phyloP scores from a whole-genome alignment of 2,113 vertebrate species.

The Boleophthalmus pectinirostris region DNA sequence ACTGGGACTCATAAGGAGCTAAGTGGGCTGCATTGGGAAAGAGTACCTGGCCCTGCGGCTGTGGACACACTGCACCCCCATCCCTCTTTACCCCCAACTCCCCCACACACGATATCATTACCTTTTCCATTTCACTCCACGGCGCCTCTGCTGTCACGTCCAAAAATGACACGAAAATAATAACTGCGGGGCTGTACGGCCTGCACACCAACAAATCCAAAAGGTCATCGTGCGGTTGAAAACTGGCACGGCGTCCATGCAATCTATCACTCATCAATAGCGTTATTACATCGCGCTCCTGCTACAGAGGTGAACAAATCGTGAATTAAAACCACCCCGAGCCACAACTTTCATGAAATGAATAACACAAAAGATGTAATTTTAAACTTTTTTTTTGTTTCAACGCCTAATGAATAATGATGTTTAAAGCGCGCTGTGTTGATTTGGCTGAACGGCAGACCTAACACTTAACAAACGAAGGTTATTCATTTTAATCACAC shows the following conservation, averaged over 20 bases:
- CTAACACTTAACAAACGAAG: conserved; percentile 63
- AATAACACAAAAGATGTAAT: conserved; percentile 53
- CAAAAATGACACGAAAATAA: conserved; percentile 49
- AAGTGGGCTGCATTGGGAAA: conserved; percentile 29
- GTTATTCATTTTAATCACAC: conserved; percentile 75
- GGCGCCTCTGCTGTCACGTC: conserved; percentile 56
- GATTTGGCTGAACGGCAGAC: conserved; percentile 28
- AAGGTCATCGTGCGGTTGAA: conserved; percentile 59
- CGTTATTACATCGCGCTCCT: conserved; percentile 35
- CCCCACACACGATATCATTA: conserved; percentile 59
- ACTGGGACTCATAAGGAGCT: conserved; percentile 43
- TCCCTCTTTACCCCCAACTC: conserved; percentile 10
- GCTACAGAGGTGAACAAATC: conserved; percentile 25
- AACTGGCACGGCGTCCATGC: conserved; percentile 45
- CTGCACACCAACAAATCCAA: conserved; percentile 35
- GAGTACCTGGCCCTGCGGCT: conserved; percentile 46
- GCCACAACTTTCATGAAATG: conserved; percentile 31
- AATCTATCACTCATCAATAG: conserved; percentile 58
- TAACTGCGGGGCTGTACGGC: conserved; percentile 39
- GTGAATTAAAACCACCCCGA: conserved; percentile 51
- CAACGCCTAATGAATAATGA: conserved; percentile 50
- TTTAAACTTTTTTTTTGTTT: conserved; percentile 38
- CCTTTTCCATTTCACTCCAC: conserved; percentile 53
- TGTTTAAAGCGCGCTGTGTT: conserved; percentile 27
- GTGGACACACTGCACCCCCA: conserved; percentile 36